Evolutionary conservation across 2,113 vertebrate genomes (phyloP).

Genomic region (Aramus guarauna): DNA sequence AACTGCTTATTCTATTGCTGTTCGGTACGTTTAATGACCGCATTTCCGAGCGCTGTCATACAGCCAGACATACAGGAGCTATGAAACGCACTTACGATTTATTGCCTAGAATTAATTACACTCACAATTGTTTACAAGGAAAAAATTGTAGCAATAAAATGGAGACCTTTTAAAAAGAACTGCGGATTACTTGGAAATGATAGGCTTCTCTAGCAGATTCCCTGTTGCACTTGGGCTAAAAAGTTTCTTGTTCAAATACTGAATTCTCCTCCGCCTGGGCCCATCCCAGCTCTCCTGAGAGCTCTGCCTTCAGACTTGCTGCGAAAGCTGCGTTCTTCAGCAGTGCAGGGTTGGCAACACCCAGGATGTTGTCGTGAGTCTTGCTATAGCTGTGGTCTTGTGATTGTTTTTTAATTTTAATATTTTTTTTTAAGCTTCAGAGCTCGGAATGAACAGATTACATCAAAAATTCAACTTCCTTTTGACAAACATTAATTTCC

Average conservation of each 20-base stretch:
- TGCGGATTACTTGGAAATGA: rapidly evolving
- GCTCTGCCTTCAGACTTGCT: not conserved
- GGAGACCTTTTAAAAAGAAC: conserved; percentile 23
- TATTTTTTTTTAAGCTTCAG: not conserved
- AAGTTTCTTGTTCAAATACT: not conserved
- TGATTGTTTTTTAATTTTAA: too few species aligned
- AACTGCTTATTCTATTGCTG: not conserved
- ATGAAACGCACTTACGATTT: conserved; percentile 37
- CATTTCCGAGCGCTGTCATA: not conserved
- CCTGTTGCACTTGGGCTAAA: not conserved
- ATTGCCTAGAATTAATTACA: conserved; percentile 50
- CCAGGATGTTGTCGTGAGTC: not conserved
- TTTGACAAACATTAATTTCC: not conserved
- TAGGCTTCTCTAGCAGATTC: not conserved
- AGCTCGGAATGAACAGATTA: not conserved
- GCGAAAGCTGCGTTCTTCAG: not conserved
- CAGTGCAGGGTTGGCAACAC: not conserved
- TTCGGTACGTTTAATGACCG: not conserved
- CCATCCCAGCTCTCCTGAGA: not conserved
- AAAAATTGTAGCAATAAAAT: conserved; percentile 53
- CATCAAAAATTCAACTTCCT: not conserved
- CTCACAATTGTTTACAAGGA: conserved; percentile 43
- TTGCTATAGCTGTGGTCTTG: not conserved
- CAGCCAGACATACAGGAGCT: conserved; percentile 22
- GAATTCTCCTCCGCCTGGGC: not conserved